Conservation (phyloP, 2,797 vertebrate species). For the Astyanax mexicanus region DNA sequence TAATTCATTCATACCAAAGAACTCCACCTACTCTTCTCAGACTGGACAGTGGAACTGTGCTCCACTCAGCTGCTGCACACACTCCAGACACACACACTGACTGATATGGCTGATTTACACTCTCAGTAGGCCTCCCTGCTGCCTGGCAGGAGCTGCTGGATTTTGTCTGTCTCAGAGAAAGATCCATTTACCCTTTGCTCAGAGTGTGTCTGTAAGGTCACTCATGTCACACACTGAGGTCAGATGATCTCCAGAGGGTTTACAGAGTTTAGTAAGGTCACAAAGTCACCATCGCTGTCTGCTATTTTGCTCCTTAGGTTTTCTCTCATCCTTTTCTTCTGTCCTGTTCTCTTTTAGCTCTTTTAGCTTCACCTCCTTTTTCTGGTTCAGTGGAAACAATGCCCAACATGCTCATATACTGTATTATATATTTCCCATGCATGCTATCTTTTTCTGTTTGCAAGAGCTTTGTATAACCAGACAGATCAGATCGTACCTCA, state of each 20-base stretch:
- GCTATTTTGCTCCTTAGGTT: neutral
- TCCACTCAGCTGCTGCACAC: constrained; percentile 22
- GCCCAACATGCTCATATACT: no score
- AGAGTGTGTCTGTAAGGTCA: neutral
- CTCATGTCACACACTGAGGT: neutral
- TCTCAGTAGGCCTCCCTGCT: neutral
- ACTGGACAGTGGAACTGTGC: neutral
- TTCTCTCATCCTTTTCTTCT: neutral
- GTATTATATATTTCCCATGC: no score
- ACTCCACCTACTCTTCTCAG: neutral
- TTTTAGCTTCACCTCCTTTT: no score
- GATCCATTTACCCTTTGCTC: neutral
- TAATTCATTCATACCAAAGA: neutral
- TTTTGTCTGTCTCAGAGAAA: constrained; percentile 2
- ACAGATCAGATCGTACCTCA: no score
- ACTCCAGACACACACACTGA: constrained; percentile 40
- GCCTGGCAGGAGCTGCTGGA: constrained; percentile 5
- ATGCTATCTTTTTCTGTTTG: no score
- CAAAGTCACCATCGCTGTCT: neutral
- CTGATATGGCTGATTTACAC: constrained; percentile 16
- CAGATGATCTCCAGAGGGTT: neutral
- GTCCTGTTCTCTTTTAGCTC: neutral
- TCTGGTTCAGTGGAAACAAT: no score
- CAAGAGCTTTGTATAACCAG: no score
- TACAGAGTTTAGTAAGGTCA: constrained; percentile 15